Evolutionary conservation across 2,113 vertebrate species (phyloP).

Genomic region (Ictalurus furcatus): DNA sequence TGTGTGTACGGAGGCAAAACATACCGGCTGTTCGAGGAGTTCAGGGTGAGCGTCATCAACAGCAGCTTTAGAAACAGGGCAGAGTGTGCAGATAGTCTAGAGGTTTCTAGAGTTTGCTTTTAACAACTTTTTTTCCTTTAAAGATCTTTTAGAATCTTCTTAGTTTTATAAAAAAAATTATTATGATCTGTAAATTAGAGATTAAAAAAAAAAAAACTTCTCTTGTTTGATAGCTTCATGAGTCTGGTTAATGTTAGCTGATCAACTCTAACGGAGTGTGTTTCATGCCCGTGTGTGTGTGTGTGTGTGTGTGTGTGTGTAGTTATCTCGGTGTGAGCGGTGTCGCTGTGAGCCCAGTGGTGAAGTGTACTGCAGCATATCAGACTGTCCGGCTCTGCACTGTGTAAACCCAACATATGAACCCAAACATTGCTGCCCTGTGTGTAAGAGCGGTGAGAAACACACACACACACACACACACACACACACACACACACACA

Average conservation of each 20-base stretch:
- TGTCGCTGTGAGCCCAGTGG: constrained; percentile 76
- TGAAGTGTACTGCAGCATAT: constrained; percentile 76
- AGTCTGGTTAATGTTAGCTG: too few relatives aligned
- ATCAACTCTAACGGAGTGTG: neutral
- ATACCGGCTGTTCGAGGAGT: constrained; percentile 75
- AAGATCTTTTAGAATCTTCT: too few relatives aligned
- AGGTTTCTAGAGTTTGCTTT: too few relatives aligned
- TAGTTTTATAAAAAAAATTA: too few relatives aligned
- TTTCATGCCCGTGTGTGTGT: neutral
- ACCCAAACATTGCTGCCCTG: constrained; percentile 76
- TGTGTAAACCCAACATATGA: constrained; percentile 77
- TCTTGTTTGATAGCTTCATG: too few relatives aligned
- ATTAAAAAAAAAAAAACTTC: too few relatives aligned
- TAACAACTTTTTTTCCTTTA: too few relatives aligned
- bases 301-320: constrained; percentile 44
- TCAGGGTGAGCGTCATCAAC: constrained; percentile 68
- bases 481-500: constrained; percentile 2
- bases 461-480: constrained; percentile 27
- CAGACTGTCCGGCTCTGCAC: constrained; percentile 73
- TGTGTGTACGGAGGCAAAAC: constrained; percentile 72
- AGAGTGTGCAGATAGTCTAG: too few relatives aligned
- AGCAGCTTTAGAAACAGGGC: neutral
- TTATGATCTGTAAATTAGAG: too few relatives aligned
- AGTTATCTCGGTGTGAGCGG: constrained; percentile 75
- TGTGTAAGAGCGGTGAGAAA: constrained; percentile 73